Evolutionary conservation across 2,797 vertebrate species (phyloP), one percentile per base, ranked within the genome.

Genomic region (Sebastes baramenuke): DNA sequence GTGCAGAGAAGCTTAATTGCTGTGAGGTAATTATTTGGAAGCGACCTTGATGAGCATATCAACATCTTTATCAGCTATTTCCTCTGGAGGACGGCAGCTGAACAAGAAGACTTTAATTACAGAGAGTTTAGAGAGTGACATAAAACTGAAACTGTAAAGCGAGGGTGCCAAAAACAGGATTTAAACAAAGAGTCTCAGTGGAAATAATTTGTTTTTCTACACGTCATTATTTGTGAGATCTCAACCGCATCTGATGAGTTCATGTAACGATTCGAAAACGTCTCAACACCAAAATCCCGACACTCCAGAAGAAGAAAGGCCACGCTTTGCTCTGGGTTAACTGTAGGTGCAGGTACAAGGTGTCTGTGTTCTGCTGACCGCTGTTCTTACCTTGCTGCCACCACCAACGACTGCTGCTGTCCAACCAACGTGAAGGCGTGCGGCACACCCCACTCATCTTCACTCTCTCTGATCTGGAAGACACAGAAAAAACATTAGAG

Each of bases 371-470:
- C 13, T 34, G 34, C 46, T 20, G 64, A 52, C 52, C 7, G 1
- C 22, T 24, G 59, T 24, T 67, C 71, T 79, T 96, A 99, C 98
- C 98, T 98, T 75, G 98, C 98, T 46, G 98, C 98, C 79, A 99
- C 96, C 49, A 99, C 91, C 73, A 99, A 96, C 54, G 97, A 97
- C 93, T 99, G 98, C 32, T 95, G 97, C 89, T 97, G 96, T 85
- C 97, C 97, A 54, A 96, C 95, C 70, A 99, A 88, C 0, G 98
- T 99, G 83, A 99, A 97, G 89, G 97, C 98, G 74, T 99, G 96
- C 66, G 98, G 97, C 77, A 99, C 97, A 0, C 98, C 98, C 98
- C 98, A 99, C 90, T 99, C 98, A 1, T 98, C 98, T 87, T 99
- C 98, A 42, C 98, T 99, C 89, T 97, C 97, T 95, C 97, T 96